Conservation (phyloP, 2,888 invertebrate genomes). For the Trilocha varians region DNA sequence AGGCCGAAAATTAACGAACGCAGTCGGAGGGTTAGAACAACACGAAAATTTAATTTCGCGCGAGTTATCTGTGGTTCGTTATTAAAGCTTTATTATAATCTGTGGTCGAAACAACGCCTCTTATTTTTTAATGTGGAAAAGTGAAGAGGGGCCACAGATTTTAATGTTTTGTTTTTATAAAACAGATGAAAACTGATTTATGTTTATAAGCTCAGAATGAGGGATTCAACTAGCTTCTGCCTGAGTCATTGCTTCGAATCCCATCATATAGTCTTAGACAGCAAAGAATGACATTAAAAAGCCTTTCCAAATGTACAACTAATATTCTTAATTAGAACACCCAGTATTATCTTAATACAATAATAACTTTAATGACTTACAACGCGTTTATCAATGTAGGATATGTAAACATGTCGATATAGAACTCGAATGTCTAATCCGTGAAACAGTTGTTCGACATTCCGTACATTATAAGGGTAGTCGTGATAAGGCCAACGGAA, state of each 20-base stretch:
- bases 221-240: too few species aligned
- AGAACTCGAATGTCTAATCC: not conserved
- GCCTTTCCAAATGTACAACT: too few species aligned
- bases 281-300: too few species aligned
- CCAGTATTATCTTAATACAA: not conserved
- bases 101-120: slow-evolving; percentile 17
- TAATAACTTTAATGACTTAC: not conserved
- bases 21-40: slow-evolving; percentile 31
- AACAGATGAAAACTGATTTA: too few species aligned
- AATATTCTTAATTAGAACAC: too few species aligned
- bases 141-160: not conserved
- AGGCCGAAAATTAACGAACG: slow-evolving; percentile 23
- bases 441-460: slow-evolving; percentile 22
- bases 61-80: slow-evolving; percentile 26
- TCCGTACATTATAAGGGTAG: slow-evolving; percentile 10
- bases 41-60: slow-evolving; percentile 38
- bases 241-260: too few species aligned
- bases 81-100: slow-evolving; percentile 46
- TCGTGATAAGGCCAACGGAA: slow-evolving; percentile 23
- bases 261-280: too few species aligned
- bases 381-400: not conserved
- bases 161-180: not conserved
- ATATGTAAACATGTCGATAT: not conserved
- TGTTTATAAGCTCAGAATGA: too few species aligned
- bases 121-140: slow-evolving; percentile 18